These are phyloP conservation scores for Bellardia pandia DNA, from an alignment of 2,888 invertebrate genomes.

Conservation along the genomic window DNA sequence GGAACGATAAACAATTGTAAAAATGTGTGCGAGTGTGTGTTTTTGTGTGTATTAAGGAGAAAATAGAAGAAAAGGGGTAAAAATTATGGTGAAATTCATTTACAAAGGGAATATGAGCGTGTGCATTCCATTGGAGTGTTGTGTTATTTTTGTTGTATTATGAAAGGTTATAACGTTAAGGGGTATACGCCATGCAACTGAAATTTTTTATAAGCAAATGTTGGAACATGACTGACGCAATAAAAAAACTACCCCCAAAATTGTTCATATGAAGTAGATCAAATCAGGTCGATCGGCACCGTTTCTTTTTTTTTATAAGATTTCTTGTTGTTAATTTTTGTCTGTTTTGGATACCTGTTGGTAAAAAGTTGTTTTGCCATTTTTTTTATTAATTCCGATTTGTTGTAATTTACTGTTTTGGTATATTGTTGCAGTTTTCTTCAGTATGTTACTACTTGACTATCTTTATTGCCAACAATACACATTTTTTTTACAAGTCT, in stretches of 20 bases:
- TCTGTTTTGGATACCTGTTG: neutral
- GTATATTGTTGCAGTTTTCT: neutral
- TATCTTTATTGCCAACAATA: conserved; percentile 19
- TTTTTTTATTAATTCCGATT: neutral
- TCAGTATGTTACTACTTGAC: neutral
- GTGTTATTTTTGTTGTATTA: conserved; percentile 1
- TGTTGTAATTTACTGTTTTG: conserved; percentile 6
- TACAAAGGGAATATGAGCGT: conserved; percentile 15
- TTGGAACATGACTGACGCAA: conserved; percentile 38
- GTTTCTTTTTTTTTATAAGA: neutral
- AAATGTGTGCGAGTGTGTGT: conserved; percentile 8
- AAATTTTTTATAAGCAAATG: conserved; percentile 22
- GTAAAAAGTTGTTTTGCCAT: conserved; percentile 2
- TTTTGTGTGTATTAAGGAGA: conserved; percentile 16
- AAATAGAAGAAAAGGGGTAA: conserved; percentile 21
- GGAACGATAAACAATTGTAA: neutral
- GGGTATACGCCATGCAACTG: neutral
- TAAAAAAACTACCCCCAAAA: neutral
- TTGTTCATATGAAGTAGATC: neutral
- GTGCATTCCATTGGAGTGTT: conserved; percentile 11
- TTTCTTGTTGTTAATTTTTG: neutral
- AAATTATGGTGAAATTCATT: conserved; percentile 65
- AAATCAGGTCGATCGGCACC: neutral
- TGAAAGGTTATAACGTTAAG: neutral
- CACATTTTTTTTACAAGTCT: neutral